Evolutionary conservation across 2,113 vertebrate genomes (phyloP), one percentile per base, ranked within the genome.

Genomic region (Bombycilla garrulus): DNA sequence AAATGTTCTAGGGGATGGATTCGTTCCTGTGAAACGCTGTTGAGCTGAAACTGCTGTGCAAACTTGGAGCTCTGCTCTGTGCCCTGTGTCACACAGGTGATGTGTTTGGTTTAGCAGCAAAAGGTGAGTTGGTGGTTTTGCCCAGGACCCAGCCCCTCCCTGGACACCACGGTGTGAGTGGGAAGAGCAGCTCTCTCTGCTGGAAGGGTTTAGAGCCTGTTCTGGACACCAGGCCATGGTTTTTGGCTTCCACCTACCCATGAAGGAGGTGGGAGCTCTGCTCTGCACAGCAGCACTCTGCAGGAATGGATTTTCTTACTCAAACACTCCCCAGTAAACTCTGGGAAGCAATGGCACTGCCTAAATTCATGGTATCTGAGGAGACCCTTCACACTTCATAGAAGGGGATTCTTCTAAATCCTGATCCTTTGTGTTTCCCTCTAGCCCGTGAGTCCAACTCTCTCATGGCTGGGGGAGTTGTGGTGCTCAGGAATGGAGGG

Each of bases 111-210:
- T 54, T 1, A 57, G 38, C 76, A 54, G 44, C 31, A 78, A 64
- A 74, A 66, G 50, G 15, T 51, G 51, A 80, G 36, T 86, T 47
- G 24, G 35, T n/a, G 35, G 25, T 74, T 73, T 82, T 73, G 4
- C 42, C 44, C 33, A 28, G 76, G 42, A 61, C n/a, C 25, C 53
- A 50, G 15, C 44, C n/a, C 20, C 21, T 87, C 2, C 73, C 54
- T 67, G 26, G 29, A 35, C 25, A 48, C 31, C 20, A 3, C 0
- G 0, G 0, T 12, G 16, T 42, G 51, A 62, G 35, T 24, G 19
- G 61, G 26, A 38, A 67, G 54, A 42, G 23, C 33, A 16, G 11
- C 7, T 74, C 42, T 74, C 42, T 60, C 53, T 66, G 15, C 20
- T 61, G 38, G 15, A 84, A 84, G 24, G 23, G 35, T 71, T 62